A percentile compares a stretch with the other conserved stretches of the same genome.
Evolutionary conservation across 1,140 invertebrate species (phyloP).

Genomic region (Trichogramma pretiosum): DNA sequence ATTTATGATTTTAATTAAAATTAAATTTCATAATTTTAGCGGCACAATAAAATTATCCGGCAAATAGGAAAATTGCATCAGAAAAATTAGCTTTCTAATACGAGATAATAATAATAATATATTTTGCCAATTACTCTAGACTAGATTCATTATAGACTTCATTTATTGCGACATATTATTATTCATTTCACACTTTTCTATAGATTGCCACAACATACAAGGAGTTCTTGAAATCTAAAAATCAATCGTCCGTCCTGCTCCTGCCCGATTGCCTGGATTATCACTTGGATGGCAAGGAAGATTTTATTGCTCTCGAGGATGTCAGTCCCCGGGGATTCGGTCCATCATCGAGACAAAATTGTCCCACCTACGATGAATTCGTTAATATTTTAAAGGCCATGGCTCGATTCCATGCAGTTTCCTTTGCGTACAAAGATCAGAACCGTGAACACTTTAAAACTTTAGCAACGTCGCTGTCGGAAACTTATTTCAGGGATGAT

Average conservation of each 20-base stretch:
- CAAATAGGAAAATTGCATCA: too few species aligned
- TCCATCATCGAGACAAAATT: conserved; percentile 43
- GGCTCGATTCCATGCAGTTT: conserved; percentile 60
- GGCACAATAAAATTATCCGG: too few species aligned
- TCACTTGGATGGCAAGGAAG: conserved; percentile 52
- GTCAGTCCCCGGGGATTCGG: conserved; percentile 47
- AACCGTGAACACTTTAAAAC: conserved; percentile 48
- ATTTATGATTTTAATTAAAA: conserved; percentile 9
- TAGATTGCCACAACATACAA: conserved; percentile 33
- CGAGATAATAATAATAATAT: too few species aligned
- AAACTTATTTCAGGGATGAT: conserved; percentile 53
- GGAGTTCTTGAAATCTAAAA: conserved; percentile 28
- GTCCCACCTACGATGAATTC: conserved; percentile 46
- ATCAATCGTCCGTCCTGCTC: conserved; percentile 21
- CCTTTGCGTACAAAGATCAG: conserved; percentile 58
- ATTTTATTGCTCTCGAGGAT: conserved; percentile 60
- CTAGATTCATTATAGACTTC: too few species aligned
- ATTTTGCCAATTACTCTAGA: too few species aligned
- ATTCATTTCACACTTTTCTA: too few species aligned
- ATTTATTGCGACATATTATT: too few species aligned
- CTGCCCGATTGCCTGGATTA: conserved; percentile 46
- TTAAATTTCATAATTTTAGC: too few species aligned
- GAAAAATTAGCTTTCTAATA: too few species aligned
- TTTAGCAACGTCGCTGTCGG: conserved; percentile 34
- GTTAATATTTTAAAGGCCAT: conserved; percentile 49